These are phyloP conservation scores for Ardeotis arabs DNA, from an alignment of 2,113 vertebrate species.

Conservation along the genomic window DNA sequence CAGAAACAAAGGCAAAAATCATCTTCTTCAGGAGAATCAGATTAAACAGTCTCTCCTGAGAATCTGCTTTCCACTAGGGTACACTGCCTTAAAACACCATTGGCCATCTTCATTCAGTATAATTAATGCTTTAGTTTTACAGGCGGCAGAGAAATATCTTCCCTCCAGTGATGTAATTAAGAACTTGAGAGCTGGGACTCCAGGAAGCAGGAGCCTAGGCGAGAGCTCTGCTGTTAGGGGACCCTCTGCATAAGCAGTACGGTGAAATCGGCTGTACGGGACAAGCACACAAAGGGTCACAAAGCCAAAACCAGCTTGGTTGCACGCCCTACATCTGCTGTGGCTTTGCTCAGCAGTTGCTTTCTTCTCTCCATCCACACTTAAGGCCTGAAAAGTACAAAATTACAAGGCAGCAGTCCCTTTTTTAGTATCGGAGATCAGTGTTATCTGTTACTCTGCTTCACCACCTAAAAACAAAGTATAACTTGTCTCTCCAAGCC, in stretches of 20 bases:
- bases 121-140: background rate
- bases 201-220: background rate
- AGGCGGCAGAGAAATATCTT: background rate
- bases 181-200: background rate
- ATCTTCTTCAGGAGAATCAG: background rate
- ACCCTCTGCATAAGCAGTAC: background rate
- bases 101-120: background rate
- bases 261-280: background rate
- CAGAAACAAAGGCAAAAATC: background rate
- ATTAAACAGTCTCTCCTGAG: background rate
- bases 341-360: background rate
- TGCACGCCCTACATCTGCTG: background rate
- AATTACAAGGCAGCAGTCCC: constrained; percentile 4
- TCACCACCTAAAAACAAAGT: background rate
- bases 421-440: constrained; percentile 16
- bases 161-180: background rate
- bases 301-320: background rate
- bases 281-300: background rate
- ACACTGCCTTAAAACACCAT: background rate
- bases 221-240: background rate
- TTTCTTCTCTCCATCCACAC: background rate
- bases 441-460: background rate
- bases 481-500: background rate
- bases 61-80: rapidly evolving
- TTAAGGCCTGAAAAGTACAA: background rate